phyloP scores from a whole-genome alignment of 92 coral and sea anemone genomes.

The Muricea muricata region DNA sequence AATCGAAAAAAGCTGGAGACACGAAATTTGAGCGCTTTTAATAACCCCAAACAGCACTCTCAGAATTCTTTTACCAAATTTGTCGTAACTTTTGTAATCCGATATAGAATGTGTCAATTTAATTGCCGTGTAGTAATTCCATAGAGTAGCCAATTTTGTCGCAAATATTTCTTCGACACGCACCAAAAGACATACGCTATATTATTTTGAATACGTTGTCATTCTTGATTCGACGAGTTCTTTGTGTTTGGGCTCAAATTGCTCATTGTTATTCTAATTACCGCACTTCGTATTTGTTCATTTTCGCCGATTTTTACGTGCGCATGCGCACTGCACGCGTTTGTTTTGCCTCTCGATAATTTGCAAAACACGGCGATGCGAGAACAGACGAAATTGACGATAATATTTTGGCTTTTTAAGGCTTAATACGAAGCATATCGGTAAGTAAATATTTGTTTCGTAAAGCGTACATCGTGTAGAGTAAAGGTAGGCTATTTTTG shows the following conservation, averaged over 20 bases:
- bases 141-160: neutral
- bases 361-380: constrained; percentile 31
- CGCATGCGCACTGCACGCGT: constrained; percentile 86
- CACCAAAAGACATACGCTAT: neutral
- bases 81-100: neutral
- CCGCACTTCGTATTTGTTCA: constrained; percentile 61
- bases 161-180: neutral
- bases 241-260: neutral
- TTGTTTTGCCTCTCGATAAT: constrained; percentile 3
- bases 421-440: neutral
- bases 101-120: neutral
- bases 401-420: neutral
- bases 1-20: neutral
- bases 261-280: constrained; percentile 18
- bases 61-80: neutral
- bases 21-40: neutral
- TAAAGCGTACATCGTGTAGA: neutral
- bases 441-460: constrained; percentile 26
- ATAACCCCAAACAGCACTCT: neutral
- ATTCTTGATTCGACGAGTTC: neutral
- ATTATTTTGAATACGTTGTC: neutral
- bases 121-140: neutral
- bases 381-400: constrained; percentile 13
- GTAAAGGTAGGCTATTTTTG: neutral
- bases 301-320: constrained; percentile 97